Percentiles rank a stretch among this genome's conserved stretches.
phyloP scores from a whole-genome alignment of 1,140 invertebrate species.

The Caenorhabditis brenneri region DNA sequence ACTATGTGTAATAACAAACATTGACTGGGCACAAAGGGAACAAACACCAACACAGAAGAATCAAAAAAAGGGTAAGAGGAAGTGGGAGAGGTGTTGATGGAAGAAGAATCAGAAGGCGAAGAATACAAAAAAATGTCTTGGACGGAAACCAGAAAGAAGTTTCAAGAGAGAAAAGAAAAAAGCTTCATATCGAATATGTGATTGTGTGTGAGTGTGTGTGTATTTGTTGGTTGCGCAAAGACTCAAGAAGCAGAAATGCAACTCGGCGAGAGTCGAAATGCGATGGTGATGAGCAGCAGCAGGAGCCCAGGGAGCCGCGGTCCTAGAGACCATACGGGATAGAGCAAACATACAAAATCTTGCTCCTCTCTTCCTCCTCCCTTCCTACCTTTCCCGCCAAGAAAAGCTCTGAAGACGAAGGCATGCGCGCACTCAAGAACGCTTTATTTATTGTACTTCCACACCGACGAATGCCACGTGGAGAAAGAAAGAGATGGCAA shows the following conservation, averaged over 20 bases:
- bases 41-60: not conserved
- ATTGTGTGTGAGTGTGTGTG: conserved; percentile 32
- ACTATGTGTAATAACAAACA: not conserved
- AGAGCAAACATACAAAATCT: conserved; percentile 7
- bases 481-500: not conserved
- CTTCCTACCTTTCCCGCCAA: not conserved
- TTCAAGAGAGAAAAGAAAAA: conserved; percentile 34
- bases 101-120: not conserved
- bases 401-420: conserved; percentile 27
- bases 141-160: conserved; percentile 36
- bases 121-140: not conserved
- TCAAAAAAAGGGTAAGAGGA: not conserved
- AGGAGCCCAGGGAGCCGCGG: not conserved
- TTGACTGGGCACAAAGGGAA: not conserved
- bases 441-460: conserved; percentile 39
- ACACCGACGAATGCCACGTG: conserved; percentile 5
- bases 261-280: conserved; percentile 15
- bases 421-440: conserved; percentile 28
- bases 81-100: not conserved
- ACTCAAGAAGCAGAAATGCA: conserved; percentile 41
- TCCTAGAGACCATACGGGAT: conserved; percentile 18
- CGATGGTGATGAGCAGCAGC: conserved; percentile 28
- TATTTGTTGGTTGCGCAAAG: conserved; percentile 37
- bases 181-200: conserved; percentile 41
- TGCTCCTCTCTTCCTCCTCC: not conserved